Base-by-base conservation (phyloP, 2,113 vertebrate species). In the Pontoporia blainvillei region DNA sequence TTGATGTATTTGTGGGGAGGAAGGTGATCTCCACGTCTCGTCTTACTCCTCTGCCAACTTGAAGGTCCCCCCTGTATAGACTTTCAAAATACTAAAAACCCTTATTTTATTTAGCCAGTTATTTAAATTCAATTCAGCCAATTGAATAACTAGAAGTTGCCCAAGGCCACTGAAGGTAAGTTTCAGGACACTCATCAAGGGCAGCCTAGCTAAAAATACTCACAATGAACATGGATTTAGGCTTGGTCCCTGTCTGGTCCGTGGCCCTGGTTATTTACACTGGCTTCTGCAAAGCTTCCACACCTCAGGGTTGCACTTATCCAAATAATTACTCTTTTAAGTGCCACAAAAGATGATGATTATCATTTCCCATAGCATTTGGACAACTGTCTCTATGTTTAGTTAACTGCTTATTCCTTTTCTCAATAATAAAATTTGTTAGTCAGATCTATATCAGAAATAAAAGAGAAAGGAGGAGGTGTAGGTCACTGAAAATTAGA, bases 381-480 rank as follows among this genome's bases (percentile, higher is more conserved):
- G 52, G 21, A 7, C 8, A 67, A n/a, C 5, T 73, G 17, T 54
- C 31, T 61, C 36, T 66, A 67, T 46, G 3, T 67, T 72, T 94
- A 72, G 3, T 89, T 89, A 91, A 96, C 64, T 62, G 10, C 2
- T 61, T 83, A 79, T 71, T 94, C 17, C 25, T 34, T 95, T 91
- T 62, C 6, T 46, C 23, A 39, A 2, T 66, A 83, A 59, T 78
- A 66, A 46, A 67, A 5, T 66, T 76, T 81, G 23, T 39, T 39
- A 66, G 34, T 73, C 25, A 29, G 11, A 7, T 69, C 9, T 83
- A 61, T 9, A 57, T 57, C 9, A 90, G 31, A 69, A 87, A 84
- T 87, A 14, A 90, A 94, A 84, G 3, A 72, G 6, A 8, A 59
- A 52, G 6, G 29, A 34, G 8, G 15, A 52, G 2, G 21, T 31